Evolutionary conservation across 2,797 vertebrate genomes (phyloP), one percentile per base, ranked within the genome.

Genomic region (Calcarius lapponicus): DNA sequence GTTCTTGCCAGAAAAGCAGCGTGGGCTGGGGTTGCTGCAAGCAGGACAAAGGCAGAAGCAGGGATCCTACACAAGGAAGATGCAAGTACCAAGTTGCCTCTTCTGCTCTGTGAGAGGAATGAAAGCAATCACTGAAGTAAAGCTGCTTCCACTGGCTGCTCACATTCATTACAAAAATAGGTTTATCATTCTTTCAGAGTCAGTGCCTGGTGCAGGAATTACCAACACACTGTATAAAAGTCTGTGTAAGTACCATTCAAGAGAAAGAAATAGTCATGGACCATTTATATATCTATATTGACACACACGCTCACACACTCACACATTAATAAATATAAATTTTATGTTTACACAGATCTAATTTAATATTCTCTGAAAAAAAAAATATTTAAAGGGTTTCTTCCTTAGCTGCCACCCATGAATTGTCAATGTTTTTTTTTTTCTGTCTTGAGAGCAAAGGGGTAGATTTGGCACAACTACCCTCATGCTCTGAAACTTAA

Each of bases 301-400:
- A 94, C 88, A 95, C 66, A 87, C 71, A 69, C 78, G 9, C 74
- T 13, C 70, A 29, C 71, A 70, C 86, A 86, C 58, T 84, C 92
- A 88, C 84, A 96, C 43, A 4, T 88, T 51, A 96, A 96, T 96
- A 97, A 97, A 97, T 97, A 96, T 60, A 95, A 81, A 76, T 40
- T 90, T 91, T 42, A 95, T 81, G 94, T 78, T 95, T 92, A 95
- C 95, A 96, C 85, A 83, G 94, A 90, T 96, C 96, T 95, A 93
- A 96, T 95, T 92, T 92, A 71, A 95, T 96, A 96, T 36, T 82
- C 78, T 96, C 93, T 87, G 86, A 83, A 91, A 88, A 90, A 88
- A 90, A 93, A 95, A 65, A 65, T 64, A 94, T 83, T 76, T 82
- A 82, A 92, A 89, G 71, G 86, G 67, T 76, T 94, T 96, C 71